phyloP scores from a whole-genome alignment of 2,888 invertebrate species.

The Tachina lurida region DNA sequence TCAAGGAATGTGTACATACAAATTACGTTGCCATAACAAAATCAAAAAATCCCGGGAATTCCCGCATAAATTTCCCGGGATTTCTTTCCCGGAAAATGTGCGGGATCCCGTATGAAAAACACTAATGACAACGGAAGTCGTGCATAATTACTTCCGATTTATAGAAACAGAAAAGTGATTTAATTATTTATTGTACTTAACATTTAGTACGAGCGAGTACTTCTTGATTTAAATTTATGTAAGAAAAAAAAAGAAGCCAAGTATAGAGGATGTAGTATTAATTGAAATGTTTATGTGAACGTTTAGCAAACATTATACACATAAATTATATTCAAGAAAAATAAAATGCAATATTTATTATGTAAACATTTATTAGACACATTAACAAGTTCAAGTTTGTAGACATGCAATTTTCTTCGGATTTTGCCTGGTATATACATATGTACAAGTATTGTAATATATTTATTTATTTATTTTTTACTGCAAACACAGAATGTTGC shows the following conservation, averaged over 20 bases:
- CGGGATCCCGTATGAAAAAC: no score
- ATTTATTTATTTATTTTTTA: background rate
- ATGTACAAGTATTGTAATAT: no score
- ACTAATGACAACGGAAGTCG: constrained; percentile 65
- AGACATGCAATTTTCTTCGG: constrained; percentile 27
- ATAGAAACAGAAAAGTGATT: constrained; percentile 13
- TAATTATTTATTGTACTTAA: background rate
- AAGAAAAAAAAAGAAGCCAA: background rate
- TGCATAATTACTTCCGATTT: constrained; percentile 65
- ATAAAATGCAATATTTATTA: constrained; percentile 22
- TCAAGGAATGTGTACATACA: no score
- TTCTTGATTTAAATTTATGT: background rate
- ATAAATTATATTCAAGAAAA: background rate
- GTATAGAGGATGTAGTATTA: constrained; percentile 39
- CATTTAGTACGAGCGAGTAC: background rate
- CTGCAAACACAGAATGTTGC: constrained; percentile 20
- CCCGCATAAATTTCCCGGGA: no score
- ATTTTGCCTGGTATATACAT: background rate
- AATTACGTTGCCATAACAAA: no score
- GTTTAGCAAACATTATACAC: constrained; percentile 19
- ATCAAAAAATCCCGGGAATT: no score
- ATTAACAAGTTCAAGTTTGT: constrained; percentile 56
- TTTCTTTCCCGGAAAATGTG: no score
- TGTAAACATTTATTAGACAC: constrained; percentile 36
- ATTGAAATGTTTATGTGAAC: constrained; percentile 46